These are phyloP conservation scores for Ephydatia muelleri DNA, from an alignment of 37 sponge, comb jelly and placozoan genomes.

Conservation along the genomic window DNA sequence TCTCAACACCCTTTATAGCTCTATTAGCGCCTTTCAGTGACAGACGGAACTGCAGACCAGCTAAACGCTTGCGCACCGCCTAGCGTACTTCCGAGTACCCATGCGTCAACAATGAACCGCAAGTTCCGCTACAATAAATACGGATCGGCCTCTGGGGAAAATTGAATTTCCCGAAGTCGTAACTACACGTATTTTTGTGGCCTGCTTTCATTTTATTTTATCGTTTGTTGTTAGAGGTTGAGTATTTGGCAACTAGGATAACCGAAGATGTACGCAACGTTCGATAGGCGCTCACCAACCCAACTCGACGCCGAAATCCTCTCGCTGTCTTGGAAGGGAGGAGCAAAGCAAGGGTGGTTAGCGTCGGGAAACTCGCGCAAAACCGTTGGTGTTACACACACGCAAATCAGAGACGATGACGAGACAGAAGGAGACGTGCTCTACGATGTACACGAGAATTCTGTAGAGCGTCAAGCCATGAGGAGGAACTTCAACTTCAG, in stretches of 20 bases:
- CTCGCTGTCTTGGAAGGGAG: conserved; percentile 84
- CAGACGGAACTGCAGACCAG: too few species aligned
- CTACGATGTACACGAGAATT: background rate
- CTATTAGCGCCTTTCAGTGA: too few species aligned
- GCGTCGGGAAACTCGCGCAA: conserved; percentile 76
- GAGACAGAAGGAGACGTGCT: conserved; percentile 21
- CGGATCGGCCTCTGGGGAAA: conserved; percentile 2
- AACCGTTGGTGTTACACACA: conserved; percentile 84
- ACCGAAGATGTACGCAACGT: conserved; percentile 66
- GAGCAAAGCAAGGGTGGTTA: conserved; percentile 69
- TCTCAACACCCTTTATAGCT: too few species aligned
- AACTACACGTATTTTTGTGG: background rate
- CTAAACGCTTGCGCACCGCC: too few species aligned
- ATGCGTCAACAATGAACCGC: background rate
- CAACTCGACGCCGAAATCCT: conserved; percentile 41
- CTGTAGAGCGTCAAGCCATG: conserved; percentile 61
- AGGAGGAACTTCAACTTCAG: conserved; percentile 90
- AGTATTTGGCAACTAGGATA: background rate
- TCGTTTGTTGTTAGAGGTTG: background rate
- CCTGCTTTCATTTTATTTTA: background rate
- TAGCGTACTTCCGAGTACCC: background rate
- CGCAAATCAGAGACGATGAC: conserved; percentile 41
- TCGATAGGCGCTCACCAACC: conserved; percentile 53
- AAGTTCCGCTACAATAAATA: background rate
- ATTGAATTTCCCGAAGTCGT: background rate